Conservation (phyloP, 2,888 invertebrate genomes). For the Drosophila paramelanica region DNA sequence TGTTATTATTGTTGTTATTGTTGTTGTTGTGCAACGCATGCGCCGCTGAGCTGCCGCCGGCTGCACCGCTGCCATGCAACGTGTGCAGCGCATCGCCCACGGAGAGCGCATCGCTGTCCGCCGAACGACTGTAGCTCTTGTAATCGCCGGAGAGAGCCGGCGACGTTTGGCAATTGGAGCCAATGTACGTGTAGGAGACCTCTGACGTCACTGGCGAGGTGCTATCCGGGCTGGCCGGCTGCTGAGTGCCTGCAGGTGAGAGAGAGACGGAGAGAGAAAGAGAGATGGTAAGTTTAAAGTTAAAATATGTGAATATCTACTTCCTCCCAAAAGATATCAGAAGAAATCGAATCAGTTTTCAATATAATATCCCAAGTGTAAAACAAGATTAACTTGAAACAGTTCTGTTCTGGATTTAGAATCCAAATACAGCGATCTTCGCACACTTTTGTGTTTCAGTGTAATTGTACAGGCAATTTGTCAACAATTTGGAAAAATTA, state of each 20-base stretch:
- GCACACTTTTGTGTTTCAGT: constrained; percentile 3
- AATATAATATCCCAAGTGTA: no score
- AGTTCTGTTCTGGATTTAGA: neutral
- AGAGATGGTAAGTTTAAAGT: no score
- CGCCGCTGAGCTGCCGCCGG: constrained; percentile 53
- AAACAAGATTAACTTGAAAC: no score
- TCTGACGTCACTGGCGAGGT: constrained; percentile 94
- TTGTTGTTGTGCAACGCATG: constrained; percentile 66
- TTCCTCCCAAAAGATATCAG: neutral
- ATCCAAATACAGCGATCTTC: neutral
- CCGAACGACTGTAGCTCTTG: constrained; percentile 83
- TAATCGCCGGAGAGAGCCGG: constrained; percentile 83
- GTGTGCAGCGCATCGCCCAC: constrained; percentile 79
- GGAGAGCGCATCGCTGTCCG: constrained; percentile 82
- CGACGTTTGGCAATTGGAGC: constrained; percentile 84
- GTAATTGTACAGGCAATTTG: constrained; percentile 43
- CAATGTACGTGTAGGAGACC: constrained; percentile 86
- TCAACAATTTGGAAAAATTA: constrained; percentile 64
- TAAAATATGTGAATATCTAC: no score
- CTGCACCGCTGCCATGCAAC: constrained; percentile 50
- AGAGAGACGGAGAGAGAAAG: neutral
- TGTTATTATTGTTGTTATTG: constrained; percentile 63
- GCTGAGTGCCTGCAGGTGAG: constrained; percentile 86
- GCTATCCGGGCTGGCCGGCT: constrained; percentile 93
- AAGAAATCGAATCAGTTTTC: no score